phyloP scores from a whole-genome alignment of 2,888 invertebrate species.

The Sclerodermus sp. region DNA sequence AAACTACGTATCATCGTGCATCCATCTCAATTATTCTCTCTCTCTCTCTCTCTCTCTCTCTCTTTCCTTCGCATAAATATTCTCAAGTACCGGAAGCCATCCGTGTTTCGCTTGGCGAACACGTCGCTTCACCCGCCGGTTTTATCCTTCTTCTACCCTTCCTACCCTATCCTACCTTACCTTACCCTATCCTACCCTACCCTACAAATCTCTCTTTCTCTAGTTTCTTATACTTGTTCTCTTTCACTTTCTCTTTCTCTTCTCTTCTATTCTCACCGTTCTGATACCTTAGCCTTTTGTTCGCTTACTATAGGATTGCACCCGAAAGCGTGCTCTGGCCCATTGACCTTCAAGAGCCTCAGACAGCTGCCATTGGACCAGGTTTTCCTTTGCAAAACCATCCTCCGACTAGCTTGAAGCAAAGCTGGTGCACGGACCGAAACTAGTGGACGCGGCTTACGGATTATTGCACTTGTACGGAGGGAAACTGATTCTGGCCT shows the following conservation, averaged over 20 bases:
- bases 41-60: slow-evolving; percentile 3
- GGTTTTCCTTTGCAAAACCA: slow-evolving; percentile 1
- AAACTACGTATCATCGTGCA: slow-evolving; percentile 9
- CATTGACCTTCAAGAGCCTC: background rate
- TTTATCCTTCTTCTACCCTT: too few relatives aligned
- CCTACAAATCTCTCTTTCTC: slow-evolving; percentile 11
- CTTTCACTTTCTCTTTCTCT: slow-evolving; percentile 1
- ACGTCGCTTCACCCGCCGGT: too few relatives aligned
- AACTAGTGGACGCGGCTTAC: slow-evolving; percentile 11
- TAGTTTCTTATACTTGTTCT: slow-evolving; percentile 3
- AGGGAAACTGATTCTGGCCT: slow-evolving; percentile 24
- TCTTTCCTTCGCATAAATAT: too few relatives aligned
- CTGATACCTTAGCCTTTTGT: slow-evolving; percentile 23
- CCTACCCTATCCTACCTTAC: too few relatives aligned
- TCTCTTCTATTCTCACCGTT: background rate
- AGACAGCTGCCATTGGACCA: slow-evolving; percentile 1
- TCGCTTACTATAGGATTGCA: slow-evolving; percentile 22
- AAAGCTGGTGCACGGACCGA: slow-evolving; percentile 5
- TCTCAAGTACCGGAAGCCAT: too few relatives aligned
- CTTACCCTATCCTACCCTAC: slow-evolving; percentile 7
- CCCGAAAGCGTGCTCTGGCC: slow-evolving; percentile 20
- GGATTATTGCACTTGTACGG: slow-evolving; percentile 35
- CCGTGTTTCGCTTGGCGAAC: too few relatives aligned
- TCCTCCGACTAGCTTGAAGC: background rate
- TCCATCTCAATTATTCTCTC: background rate